Evolutionary conservation across 2,888 invertebrate genomes (phyloP).

Genomic region (Lathronympha strigana): DNA sequence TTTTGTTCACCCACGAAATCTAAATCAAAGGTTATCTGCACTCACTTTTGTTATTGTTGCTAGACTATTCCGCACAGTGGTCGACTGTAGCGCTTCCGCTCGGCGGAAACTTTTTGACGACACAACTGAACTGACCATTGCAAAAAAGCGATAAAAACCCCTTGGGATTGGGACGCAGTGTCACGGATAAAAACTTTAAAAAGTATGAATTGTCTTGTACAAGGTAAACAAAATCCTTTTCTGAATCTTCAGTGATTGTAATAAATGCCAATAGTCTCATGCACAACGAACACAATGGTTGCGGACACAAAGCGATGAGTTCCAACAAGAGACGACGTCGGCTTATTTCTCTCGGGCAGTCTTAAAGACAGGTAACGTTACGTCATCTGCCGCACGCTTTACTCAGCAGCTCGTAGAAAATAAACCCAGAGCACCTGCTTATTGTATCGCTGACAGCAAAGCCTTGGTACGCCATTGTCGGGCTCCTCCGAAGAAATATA

Average conservation of each 20-base stretch:
- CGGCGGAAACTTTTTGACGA: slow-evolving; percentile 61
- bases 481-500: slow-evolving; percentile 73
- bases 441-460: slow-evolving; percentile 79
- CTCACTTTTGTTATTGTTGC: slow-evolving; percentile 80
- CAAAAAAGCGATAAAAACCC: slow-evolving; percentile 61
- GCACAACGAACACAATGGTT: slow-evolving; percentile 35
- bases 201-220: not conserved
- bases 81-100: slow-evolving; percentile 56
- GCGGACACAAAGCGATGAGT: slow-evolving; percentile 58
- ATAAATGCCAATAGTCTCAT: slow-evolving; percentile 34
- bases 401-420: slow-evolving; percentile 63
- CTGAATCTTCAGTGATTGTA: slow-evolving; percentile 5
- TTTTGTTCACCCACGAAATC: slow-evolving; percentile 73
- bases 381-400: slow-evolving; percentile 69
- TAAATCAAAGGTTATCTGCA: slow-evolving; percentile 81
- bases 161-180: slow-evolving; percentile 46
- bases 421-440: slow-evolving; percentile 72
- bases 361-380: slow-evolving; percentile 67
- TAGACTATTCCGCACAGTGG: slow-evolving; percentile 68
- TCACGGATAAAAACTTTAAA: not conserved
- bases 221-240: slow-evolving; percentile 4
- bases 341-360: slow-evolving; percentile 51
- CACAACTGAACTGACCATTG: slow-evolving; percentile 47
- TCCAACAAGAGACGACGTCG: slow-evolving; percentile 55
- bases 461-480: slow-evolving; percentile 73